Evolutionary conservation across 2,888 invertebrate species (phyloP).

Genomic region (Chironomus tentans): DNA sequence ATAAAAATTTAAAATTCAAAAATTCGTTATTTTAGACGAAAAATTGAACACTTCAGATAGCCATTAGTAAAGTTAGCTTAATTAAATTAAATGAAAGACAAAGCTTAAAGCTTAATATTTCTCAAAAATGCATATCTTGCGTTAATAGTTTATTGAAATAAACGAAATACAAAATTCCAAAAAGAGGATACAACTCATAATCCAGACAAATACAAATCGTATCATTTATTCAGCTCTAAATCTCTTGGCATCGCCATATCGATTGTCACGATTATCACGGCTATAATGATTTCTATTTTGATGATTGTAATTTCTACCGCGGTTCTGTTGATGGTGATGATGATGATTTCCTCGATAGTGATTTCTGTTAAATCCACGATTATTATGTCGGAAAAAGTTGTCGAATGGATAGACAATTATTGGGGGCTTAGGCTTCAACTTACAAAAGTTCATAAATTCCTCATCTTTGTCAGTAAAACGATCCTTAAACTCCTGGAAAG

Average conservation of each 20-base stretch:
- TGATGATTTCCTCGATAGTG: neutral
- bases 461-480: conserved; percentile 15
- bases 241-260: neutral
- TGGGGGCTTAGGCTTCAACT: conserved; percentile 4
- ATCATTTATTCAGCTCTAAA: neutral
- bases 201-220: too few species aligned
- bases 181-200: too few species aligned
- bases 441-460: conserved; percentile 5
- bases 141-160: too few species aligned
- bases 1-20: too few species aligned
- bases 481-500: neutral
- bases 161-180: too few species aligned
- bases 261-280: neutral
- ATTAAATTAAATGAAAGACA: too few species aligned
- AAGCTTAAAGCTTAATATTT: too few species aligned
- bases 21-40: too few species aligned
- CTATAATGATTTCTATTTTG: neutral
- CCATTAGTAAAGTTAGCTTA: too few species aligned
- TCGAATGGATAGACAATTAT: conserved; percentile 18
- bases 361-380: neutral
- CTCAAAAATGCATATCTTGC: too few species aligned
- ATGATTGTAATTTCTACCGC: neutral
- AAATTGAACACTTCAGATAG: too few species aligned
- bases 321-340: neutral
- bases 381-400: neutral